Evolutionary conservation across 2,888 invertebrate genomes (phyloP).

Genomic region (Yponomeuta sedellus): DNA sequence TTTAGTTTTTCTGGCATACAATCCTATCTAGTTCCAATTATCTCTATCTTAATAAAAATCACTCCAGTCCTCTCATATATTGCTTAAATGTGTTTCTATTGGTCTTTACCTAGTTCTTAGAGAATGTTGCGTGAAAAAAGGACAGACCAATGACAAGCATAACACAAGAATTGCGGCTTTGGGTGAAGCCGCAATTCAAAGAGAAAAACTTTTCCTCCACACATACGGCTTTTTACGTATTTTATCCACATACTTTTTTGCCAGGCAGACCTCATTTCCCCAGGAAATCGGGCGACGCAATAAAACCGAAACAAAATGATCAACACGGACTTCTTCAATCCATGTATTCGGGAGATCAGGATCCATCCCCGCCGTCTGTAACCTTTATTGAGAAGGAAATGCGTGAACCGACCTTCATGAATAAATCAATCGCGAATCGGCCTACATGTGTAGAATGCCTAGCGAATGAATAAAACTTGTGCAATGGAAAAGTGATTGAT

Average conservation of each 20-base stretch:
- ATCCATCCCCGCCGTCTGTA: constrained; percentile 5
- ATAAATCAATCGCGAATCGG: constrained; percentile 46
- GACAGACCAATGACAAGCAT: not conserved
- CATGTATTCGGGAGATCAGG: constrained; percentile 13
- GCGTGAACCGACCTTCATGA: constrained; percentile 36
- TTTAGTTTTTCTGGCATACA: no score
- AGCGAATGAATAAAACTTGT: constrained; percentile 3
- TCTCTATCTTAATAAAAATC: no score
- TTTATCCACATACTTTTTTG: not conserved
- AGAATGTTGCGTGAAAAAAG: not conserved
- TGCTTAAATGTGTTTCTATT: not conserved
- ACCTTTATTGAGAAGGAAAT: constrained; percentile 25
- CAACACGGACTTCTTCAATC: constrained; percentile 1
- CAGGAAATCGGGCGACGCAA: constrained; percentile 6
- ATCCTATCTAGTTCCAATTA: no score
- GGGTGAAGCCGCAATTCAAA: constrained; percentile 6
- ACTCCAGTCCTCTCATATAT: not conserved
- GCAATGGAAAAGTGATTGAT: constrained; percentile 1
- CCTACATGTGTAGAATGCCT: constrained; percentile 29
- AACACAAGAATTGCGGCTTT: not conserved
- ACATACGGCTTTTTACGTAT: not conserved
- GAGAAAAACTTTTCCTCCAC: not conserved
- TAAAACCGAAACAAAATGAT: constrained; percentile 12
- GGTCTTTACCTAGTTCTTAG: not conserved
- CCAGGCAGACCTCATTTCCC: constrained; percentile 8